These are phyloP conservation scores for Amblyjoppa proteus DNA, from an alignment of 2,888 invertebrate genomes.

Conservation along the genomic window DNA sequence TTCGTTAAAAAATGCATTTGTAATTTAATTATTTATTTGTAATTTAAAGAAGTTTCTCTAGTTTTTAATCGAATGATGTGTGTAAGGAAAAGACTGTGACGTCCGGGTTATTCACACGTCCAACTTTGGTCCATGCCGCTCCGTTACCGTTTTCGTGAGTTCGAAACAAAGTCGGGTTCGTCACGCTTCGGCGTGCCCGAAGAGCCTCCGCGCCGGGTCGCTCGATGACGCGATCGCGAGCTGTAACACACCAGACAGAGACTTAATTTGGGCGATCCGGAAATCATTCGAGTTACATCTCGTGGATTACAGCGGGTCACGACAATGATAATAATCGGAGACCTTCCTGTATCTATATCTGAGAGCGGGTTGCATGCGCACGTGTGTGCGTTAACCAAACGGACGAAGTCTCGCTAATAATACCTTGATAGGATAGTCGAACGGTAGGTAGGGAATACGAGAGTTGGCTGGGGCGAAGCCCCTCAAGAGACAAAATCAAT, in stretches of 20 bases:
- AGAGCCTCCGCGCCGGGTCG: not conserved
- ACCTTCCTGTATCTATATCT: slow-evolving; percentile 9
- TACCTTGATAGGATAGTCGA: not conserved
- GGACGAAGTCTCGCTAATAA: not conserved
- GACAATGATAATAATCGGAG: slow-evolving; percentile 29
- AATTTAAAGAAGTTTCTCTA: not conserved
- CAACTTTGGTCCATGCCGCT: not conserved
- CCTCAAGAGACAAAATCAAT: not conserved
- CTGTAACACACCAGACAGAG: no score
- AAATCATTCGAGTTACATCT: slow-evolving; percentile 13
- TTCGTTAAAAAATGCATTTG: not conserved
- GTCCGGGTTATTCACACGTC: not conserved
- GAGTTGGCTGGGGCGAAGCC: not conserved
- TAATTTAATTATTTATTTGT: not conserved
- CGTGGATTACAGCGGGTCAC: slow-evolving; percentile 41
- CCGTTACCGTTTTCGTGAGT: not conserved
- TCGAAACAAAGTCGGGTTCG: not conserved
- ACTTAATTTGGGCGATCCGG: slow-evolving; percentile 40
- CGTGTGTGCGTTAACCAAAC: not conserved
- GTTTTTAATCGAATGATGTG: not conserved
- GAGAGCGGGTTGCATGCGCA: not conserved
- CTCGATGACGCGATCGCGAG: not conserved
- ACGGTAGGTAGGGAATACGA: not conserved
- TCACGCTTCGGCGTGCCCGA: not conserved
- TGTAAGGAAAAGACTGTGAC: not conserved